These are phyloP conservation scores for Whitmania pigra DNA, from an alignment of 1,140 invertebrate genomes.

Conservation along the genomic window DNA sequence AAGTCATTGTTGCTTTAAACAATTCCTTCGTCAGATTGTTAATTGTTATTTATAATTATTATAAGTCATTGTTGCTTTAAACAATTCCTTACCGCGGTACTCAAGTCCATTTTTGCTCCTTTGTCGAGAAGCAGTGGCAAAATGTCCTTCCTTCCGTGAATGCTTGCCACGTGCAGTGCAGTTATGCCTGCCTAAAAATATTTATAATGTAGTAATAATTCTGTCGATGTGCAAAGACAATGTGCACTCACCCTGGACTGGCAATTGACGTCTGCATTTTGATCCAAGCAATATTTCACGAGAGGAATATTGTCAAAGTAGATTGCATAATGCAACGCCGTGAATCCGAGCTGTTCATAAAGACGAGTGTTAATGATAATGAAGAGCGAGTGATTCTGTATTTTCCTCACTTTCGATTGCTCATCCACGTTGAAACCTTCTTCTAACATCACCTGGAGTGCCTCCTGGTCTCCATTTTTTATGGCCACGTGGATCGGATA, in stretches of 20 bases:
- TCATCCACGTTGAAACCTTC: constrained; percentile 3
- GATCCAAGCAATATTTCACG: not conserved
- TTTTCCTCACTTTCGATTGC: not conserved
- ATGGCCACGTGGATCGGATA: not conserved
- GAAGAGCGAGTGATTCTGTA: not conserved
- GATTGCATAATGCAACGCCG: not conserved
- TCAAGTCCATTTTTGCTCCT: not conserved
- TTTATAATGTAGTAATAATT: no score
- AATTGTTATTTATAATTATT: not conserved
- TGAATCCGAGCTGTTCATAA: not conserved
- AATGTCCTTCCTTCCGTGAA: not conserved
- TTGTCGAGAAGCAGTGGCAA: not conserved
- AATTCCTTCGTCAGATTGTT: constrained; percentile 1
- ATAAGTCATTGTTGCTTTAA: not conserved
- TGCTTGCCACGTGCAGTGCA: constrained; percentile 6
- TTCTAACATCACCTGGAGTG: not conserved
- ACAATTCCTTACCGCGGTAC: not conserved
- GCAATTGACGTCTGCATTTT: not conserved
- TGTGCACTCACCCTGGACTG: not conserved
- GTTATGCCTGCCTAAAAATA: not conserved
- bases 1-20: not conserved
- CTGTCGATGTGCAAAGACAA: not conserved
- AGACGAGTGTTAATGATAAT: not conserved
- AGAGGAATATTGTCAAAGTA: not conserved
- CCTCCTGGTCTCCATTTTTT: constrained; percentile 11